These are phyloP conservation scores for Bradynema listronoti DNA, from an alignment of 1,140 invertebrate genomes.

Conservation along the genomic window DNA sequence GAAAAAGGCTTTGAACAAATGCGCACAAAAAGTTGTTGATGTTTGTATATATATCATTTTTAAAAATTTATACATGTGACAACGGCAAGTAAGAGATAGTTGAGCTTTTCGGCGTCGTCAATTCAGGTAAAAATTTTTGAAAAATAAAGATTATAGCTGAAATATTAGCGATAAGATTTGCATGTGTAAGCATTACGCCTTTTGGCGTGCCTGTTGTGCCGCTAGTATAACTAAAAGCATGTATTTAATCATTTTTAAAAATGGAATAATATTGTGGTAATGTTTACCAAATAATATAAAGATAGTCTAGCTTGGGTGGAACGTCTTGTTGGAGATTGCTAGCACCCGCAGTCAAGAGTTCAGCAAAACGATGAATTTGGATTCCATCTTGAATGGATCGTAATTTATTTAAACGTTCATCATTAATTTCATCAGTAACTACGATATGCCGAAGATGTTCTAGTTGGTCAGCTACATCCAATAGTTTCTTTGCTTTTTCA, in stretches of 20 bases:
- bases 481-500: constrained; percentile 35
- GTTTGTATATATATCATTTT: no score
- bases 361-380: constrained; percentile 25
- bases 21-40: no score
- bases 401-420: not conserved
- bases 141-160: constrained; percentile 63
- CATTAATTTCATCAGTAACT: constrained; percentile 21
- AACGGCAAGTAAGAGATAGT: constrained; percentile 36
- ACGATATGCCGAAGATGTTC: constrained; percentile 35
- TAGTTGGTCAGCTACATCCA: constrained; percentile 16
- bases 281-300: constrained; percentile 93
- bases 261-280: no score
- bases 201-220: constrained; percentile 94
- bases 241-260: no score
- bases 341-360: constrained; percentile 16
- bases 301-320: constrained; percentile 73
- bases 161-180: constrained; percentile 79
- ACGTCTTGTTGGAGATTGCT: constrained; percentile 1
- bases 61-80: constrained; percentile 25
- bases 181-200: constrained; percentile 89
- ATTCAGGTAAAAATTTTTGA: constrained; percentile 26
- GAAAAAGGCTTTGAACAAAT: no score
- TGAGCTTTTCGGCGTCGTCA: constrained; percentile 16
- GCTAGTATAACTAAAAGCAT: constrained; percentile 22
- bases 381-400: constrained; percentile 13